Evolutionary conservation across 37 sponge, comb jelly and placozoan species (phyloP).

Genomic region (Spongilla lacustris): DNA sequence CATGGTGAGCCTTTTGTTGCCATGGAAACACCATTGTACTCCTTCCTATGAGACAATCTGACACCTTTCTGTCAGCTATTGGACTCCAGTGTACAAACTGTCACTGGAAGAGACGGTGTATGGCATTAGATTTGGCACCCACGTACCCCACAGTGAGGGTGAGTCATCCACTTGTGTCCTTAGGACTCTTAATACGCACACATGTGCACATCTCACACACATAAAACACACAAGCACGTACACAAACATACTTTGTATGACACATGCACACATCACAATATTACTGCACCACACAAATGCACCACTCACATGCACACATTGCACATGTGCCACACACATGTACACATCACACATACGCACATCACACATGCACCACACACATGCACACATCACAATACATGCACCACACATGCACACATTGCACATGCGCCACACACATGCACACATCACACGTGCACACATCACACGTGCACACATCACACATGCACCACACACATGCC

Average conservation of each 20-base stretch:
- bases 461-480: neutral
- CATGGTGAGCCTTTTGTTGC: neutral
- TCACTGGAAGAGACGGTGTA: neutral
- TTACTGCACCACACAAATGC: neutral
- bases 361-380: constrained; percentile 13
- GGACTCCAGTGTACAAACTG: neutral
- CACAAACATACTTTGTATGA: neutral
- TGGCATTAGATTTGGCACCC: neutral
- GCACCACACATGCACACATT: neutral
- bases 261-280: neutral
- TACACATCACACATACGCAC: constrained; percentile 7
- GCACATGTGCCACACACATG: too few relatives aligned
- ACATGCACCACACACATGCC: neutral
- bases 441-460: neutral
- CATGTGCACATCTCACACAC: constrained; percentile 26
- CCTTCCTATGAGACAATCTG: neutral
- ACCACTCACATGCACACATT: constrained; percentile 17
- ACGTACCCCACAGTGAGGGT: neutral
- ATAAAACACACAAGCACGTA: constrained; percentile 10
- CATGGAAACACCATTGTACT: neutral
- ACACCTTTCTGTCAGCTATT: neutral
- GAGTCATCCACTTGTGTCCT: neutral
- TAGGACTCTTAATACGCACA: constrained; percentile 7
- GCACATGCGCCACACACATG: neutral
- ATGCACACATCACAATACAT: neutral